Conservation (phyloP, 2,888 invertebrate genomes). For the Lasioglossum pauxillum region DNA sequence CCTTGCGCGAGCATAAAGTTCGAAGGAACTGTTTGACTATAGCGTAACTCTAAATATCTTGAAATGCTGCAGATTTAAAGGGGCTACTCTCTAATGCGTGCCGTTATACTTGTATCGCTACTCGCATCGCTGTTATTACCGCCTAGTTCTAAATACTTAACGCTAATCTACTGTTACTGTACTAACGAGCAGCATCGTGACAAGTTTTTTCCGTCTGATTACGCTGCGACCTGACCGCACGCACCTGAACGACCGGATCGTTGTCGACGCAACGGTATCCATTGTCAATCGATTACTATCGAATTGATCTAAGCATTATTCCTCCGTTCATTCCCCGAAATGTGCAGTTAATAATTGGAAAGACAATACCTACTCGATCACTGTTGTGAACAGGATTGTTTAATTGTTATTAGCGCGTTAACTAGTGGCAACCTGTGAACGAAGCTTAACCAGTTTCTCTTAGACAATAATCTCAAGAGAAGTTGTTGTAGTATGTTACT, state of each 20-base stretch:
- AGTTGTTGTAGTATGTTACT: not conserved
- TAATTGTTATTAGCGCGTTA: not conserved
- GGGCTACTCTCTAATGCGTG: slow-evolving; percentile 65
- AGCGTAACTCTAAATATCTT: slow-evolving; percentile 59
- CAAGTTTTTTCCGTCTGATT: slow-evolving; percentile 64
- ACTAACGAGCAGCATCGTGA: slow-evolving; percentile 62
- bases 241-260: not conserved
- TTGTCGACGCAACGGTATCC: not conserved
- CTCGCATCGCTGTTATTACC: slow-evolving; percentile 69
- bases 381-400: not conserved
- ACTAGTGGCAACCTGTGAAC: slow-evolving; percentile 39
- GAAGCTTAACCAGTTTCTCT: slow-evolving; percentile 1
- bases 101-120: slow-evolving; percentile 70
- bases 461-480: slow-evolving; percentile 1
- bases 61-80: slow-evolving; percentile 63
- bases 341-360: not conserved
- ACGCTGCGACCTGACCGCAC: not conserved
- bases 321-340: not conserved
- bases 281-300: not conserved
- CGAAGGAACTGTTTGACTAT: slow-evolving; percentile 57
- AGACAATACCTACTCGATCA: not conserved
- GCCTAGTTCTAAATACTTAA: slow-evolving; percentile 65
- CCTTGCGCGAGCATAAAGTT: slow-evolving; percentile 36
- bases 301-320: not conserved
- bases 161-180: slow-evolving; percentile 67